Evolutionary conservation across 2,797 vertebrate species (phyloP).

Genomic region (Enteromius afrohamiltoni): DNA sequence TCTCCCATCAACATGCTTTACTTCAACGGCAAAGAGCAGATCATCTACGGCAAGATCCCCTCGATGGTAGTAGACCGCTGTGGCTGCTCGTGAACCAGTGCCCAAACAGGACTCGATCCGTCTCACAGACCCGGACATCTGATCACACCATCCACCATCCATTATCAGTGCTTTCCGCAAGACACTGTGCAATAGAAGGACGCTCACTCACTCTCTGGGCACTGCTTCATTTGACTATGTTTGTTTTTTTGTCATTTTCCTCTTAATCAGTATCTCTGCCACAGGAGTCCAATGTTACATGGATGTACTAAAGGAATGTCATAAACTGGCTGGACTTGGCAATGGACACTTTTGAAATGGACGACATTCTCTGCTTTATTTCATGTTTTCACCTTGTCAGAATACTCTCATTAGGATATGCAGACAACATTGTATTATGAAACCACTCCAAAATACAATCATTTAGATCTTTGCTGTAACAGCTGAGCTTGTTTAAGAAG

Average conservation of each 20-base stretch:
- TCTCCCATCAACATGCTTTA: slow-evolving; percentile 98
- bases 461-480: slow-evolving; percentile 63
- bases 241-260: slow-evolving; percentile 58
- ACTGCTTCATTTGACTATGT: slow-evolving; percentile 64
- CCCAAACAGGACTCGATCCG: slow-evolving; percentile 45
- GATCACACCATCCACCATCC: slow-evolving; percentile 72
- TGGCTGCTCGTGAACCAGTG: slow-evolving; percentile 88
- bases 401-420: slow-evolving; percentile 62
- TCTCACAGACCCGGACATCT: slow-evolving; percentile 67
- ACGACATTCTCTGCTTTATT: slow-evolving; percentile 65
- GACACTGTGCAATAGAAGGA: slow-evolving; percentile 81
- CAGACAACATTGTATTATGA: slow-evolving; percentile 39
- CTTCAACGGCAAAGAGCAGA: slow-evolving; percentile 94
- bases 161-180: slow-evolving; percentile 81
- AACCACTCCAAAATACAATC: slow-evolving; percentile 40
- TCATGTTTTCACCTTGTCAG: slow-evolving; percentile 63
- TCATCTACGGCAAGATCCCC: slow-evolving; percentile 97
- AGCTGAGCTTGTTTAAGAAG: slow-evolving; percentile 68
- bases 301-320: slow-evolving; percentile 64
- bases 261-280: slow-evolving; percentile 65
- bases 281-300: slow-evolving; percentile 64
- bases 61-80: slow-evolving; percentile 98
- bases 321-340: slow-evolving; percentile 61
- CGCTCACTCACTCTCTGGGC: slow-evolving; percentile 65
- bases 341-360: slow-evolving; percentile 68